phyloP scores from a whole-genome alignment of 1,140 invertebrate genomes.

The Bombus sibiricus region DNA sequence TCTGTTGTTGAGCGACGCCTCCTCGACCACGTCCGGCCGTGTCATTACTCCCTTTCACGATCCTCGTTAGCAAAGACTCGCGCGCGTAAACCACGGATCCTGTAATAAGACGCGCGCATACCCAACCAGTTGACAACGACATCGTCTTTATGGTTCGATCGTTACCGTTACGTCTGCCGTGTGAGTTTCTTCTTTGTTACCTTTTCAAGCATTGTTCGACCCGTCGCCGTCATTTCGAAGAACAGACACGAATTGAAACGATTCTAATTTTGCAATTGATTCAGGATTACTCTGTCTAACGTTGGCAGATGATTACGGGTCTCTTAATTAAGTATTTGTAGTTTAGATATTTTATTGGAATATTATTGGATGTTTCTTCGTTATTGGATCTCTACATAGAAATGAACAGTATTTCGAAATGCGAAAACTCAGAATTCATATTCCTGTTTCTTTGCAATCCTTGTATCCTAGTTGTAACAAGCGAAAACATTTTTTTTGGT shows the following conservation, averaged over 20 bases:
- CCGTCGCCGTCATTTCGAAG: not conserved
- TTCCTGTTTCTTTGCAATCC: no score
- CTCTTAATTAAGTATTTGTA: no score
- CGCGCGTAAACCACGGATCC: conserved; percentile 61
- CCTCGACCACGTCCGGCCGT: conserved; percentile 76
- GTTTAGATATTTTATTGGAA: no score
- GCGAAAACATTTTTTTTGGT: no score
- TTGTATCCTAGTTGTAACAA: no score
- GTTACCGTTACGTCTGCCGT: conserved; percentile 47
- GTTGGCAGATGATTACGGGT: no score
- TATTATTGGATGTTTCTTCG: no score
- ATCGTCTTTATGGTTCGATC: conserved; percentile 49
- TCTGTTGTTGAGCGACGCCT: conserved; percentile 68
- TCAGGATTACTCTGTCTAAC: not conserved
- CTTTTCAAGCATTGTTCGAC: conserved; percentile 17
- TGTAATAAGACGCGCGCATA: conserved; percentile 61
- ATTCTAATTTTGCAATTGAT: not conserved
- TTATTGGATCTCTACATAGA: no score
- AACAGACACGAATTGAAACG: not conserved
- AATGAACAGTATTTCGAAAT: no score
- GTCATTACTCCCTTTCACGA: conserved; percentile 81
- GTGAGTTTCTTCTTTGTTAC: conserved; percentile 33
- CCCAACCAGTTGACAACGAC: conserved; percentile 49
- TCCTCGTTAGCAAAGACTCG: conserved; percentile 75
- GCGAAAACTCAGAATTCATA: no score